phyloP scores from a whole-genome alignment of 2,888 invertebrate species.

The Chloroclystis v-ata region DNA sequence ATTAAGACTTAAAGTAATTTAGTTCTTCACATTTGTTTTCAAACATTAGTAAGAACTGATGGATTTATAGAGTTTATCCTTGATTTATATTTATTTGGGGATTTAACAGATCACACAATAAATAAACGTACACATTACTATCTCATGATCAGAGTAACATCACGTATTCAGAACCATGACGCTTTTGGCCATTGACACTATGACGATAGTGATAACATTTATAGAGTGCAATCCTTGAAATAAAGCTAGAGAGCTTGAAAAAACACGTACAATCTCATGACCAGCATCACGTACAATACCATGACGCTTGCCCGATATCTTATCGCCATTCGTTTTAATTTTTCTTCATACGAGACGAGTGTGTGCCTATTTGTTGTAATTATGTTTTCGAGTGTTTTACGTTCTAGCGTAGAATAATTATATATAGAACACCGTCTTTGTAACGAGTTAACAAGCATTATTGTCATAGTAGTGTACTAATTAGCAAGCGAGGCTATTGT shows the following conservation, averaged over 20 bases:
- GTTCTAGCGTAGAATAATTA: slow-evolving; percentile 4
- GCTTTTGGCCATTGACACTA: no score
- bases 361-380: neutral
- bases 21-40: no score
- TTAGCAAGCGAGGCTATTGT: slow-evolving; percentile 5
- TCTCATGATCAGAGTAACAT: slow-evolving; percentile 5
- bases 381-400: no score
- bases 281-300: slow-evolving; percentile 28
- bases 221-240: neutral
- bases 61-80: no score
- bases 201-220: neutral
- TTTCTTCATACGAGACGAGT: neutral
- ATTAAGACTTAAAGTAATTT: no score
- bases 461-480: slow-evolving; percentile 4
- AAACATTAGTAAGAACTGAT: no score
- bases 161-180: slow-evolving; percentile 23
- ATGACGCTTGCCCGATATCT: neutral
- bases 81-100: no score
- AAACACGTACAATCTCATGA: slow-evolving; percentile 17
- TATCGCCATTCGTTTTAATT: neutral
- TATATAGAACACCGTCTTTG: no score
- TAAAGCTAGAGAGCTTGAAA: neutral
- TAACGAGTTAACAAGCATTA: slow-evolving; percentile 1
- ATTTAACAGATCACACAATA: no score
- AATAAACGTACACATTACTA: no score